These are phyloP conservation scores for Chelon labrosus DNA, from an alignment of 2,797 vertebrate genomes.

Conservation along the genomic window DNA sequence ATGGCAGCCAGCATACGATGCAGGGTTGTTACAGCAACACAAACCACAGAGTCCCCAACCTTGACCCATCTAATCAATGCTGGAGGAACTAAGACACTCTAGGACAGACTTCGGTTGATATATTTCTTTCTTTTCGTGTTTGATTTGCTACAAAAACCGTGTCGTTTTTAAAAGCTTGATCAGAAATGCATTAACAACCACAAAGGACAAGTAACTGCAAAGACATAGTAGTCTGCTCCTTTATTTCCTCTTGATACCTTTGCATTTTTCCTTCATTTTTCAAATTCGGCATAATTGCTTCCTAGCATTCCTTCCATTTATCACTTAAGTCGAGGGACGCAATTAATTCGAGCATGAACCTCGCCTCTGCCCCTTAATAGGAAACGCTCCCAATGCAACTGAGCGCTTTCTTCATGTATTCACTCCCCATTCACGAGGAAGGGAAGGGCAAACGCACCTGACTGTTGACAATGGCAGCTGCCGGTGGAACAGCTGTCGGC, in stretches of 20 bases:
- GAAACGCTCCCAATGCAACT: constrained; percentile 28
- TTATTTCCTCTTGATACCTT: constrained; percentile 2
- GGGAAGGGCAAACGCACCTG: constrained; percentile 13
- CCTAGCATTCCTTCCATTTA: constrained; percentile 33
- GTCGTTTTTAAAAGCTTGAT: constrained; percentile 8
- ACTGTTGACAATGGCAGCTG: constrained; percentile 5
- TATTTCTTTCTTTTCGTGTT: constrained; percentile 20
- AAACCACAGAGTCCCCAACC: constrained; percentile 51
- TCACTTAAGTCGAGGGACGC: constrained; percentile 32
- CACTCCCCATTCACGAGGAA: constrained; percentile 32
- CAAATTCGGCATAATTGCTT: constrained; percentile 8
- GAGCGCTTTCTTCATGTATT: constrained; percentile 27
- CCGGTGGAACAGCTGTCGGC: constrained; percentile 25
- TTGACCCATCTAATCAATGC: constrained; percentile 60
- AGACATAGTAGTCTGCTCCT: too few species aligned
- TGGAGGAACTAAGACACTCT: constrained; percentile 1
- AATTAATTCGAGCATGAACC: constrained; percentile 43
- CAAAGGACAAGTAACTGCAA: too few species aligned
- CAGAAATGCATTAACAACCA: not conserved
- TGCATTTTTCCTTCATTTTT: constrained; percentile 9
- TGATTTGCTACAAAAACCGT: constrained; percentile 4
- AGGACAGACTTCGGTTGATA: constrained; percentile 16
- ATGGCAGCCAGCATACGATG: constrained; percentile 65
- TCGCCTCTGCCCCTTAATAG: constrained; percentile 32
- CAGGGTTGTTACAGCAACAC: constrained; percentile 75